Evolutionary conservation across 1,140 invertebrate species (phyloP).

Genomic region (Lucilia cuprina): DNA sequence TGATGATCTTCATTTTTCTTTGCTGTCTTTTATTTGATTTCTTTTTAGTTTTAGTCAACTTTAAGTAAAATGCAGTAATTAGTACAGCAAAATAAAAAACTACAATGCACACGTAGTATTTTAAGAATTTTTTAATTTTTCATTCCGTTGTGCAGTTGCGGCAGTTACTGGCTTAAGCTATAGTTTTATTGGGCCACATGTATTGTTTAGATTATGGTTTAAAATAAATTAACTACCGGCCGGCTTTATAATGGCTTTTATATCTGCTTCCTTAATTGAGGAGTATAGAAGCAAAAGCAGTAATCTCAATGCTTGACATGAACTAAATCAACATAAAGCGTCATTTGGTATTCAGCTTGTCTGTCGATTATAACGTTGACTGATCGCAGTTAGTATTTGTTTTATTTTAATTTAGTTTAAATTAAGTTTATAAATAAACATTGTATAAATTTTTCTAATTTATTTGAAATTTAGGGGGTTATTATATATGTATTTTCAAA

Average conservation of each 20-base stretch:
- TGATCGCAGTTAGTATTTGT: no score
- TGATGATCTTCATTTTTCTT: not conserved
- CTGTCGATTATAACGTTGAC: no score
- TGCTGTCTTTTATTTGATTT: not conserved
- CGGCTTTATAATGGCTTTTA: not conserved
- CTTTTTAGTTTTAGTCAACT: not conserved
- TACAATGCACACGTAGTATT: conserved; percentile 21
- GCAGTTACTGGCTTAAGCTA: not conserved
- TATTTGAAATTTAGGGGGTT: no score
- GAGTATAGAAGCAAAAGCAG: no score
- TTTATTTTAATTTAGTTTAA: no score
- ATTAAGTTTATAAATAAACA: no score
- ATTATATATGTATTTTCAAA: no score
- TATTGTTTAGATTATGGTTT: not conserved
- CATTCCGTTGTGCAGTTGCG: not conserved
- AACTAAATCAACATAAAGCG: no score
- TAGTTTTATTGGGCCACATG: not conserved
- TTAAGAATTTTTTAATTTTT: conserved; percentile 31
- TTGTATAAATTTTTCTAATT: no score
- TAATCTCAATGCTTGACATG: no score
- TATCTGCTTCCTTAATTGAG: not conserved
- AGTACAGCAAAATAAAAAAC: not conserved
- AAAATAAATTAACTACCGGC: not conserved
- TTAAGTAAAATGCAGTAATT: conserved; percentile 22
- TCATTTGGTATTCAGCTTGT: no score